Base-by-base conservation (phyloP, 2,888 invertebrate genomes). In the Lacanobia wlatinum region DNA sequence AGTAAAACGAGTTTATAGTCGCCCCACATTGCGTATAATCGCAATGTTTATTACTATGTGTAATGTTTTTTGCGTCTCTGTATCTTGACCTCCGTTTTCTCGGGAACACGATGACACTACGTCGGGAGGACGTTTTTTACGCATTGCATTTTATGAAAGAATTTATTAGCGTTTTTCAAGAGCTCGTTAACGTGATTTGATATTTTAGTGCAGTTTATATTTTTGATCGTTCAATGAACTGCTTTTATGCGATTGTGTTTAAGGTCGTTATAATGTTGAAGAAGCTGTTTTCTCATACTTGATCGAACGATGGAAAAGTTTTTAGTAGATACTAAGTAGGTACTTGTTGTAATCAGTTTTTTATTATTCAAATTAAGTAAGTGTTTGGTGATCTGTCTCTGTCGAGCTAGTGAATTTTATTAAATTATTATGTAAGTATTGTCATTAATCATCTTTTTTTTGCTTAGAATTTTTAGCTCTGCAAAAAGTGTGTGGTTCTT, bases 1-100 rank as follows among this genome's bases (percentile, higher is more conserved):
- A 78, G 53, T 48, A 68, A 71, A 80, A 62, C 73, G 66, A 61
- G 48, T 78, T 72, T 40, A 76, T 64, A 53, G n/a, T 46, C 77
- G 64, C 82, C 86, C 82, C 82, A 70, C 73, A 38, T 21, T 48
- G 70, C 63, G 70, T 78, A 72, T 70, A 52, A 70, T 73, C 59
- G 52, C 34, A 18, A 69, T 61, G 56, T 81, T 75, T 70, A 75
- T 67, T 64, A 68, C 62, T 62, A 46, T 53, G 21, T 69, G 50
- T 60, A 67, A 67, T 69, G 40, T 66, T 60, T 73, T 70, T 71
- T n/a, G 46, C 53, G 63, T 46, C 61, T 60, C 58, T 75, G 58
- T 67, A 63, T 63, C 61, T 50, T 59, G 76, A 52, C 72, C 73
- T 73, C 56, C 18, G 61, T 50, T 64, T 70, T 71, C 73, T 70